These are phyloP conservation scores for Machimus rusticus DNA, from an alignment of 2,888 invertebrate genomes.

Conservation along the genomic window DNA sequence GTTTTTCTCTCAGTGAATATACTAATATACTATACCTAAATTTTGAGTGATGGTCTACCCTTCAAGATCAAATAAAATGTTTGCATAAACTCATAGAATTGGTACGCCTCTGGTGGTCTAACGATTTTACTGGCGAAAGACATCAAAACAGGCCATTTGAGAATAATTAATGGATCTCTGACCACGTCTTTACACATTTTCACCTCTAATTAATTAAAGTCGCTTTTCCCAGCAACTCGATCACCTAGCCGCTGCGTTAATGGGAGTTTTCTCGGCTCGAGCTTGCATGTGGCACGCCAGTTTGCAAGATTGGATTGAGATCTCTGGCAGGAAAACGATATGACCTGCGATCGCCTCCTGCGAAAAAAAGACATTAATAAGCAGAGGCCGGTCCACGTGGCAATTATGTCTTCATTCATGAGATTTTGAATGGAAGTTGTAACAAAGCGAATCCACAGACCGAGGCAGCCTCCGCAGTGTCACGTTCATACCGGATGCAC, in stretches of 20 bases:
- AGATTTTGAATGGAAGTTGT: not conserved
- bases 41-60: too few species aligned
- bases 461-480: conserved; percentile 38
- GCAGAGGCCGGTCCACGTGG: not conserved
- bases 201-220: not conserved
- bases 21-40: too few species aligned
- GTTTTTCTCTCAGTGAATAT: too few species aligned
- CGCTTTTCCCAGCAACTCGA: not conserved
- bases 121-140: not conserved
- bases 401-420: conserved; percentile 34
- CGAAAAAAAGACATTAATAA: not conserved
- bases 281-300: not conserved
- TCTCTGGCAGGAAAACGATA: not conserved
- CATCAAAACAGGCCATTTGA: not conserved
- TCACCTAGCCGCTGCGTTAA: not conserved
- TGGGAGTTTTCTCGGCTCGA: not conserved
- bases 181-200: not conserved
- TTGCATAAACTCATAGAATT: not conserved
- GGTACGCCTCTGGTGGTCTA: not conserved
- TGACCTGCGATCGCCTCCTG: not conserved
- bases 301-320: not conserved
- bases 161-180: not conserved
- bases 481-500: conserved; percentile 38
- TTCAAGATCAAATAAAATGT: too few species aligned
- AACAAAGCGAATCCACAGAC: conserved; percentile 19